Percentiles rank a stretch among this genome's conserved stretches.
phyloP scores from a whole-genome alignment of 2,113 vertebrate species.

The Rhinichthys klamathensis region DNA sequence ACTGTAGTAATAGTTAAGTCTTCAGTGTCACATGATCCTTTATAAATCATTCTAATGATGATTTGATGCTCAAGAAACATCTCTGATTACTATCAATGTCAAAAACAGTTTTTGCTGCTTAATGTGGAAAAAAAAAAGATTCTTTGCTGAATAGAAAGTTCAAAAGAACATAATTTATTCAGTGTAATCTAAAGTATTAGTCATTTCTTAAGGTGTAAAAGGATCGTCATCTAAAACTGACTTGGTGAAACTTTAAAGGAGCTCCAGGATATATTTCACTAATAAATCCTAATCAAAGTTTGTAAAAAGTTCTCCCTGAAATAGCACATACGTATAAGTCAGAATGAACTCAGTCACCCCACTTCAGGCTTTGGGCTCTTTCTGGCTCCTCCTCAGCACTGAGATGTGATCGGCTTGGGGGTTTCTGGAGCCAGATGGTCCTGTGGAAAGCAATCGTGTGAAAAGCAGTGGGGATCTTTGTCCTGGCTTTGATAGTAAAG shows the following conservation, averaged over 20 bases:
- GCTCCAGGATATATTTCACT: neutral
- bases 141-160: too few species aligned
- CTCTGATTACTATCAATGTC: too few species aligned
- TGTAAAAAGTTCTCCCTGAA: slow-evolving; percentile 18
- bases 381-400: slow-evolving; percentile 26
- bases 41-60: too few species aligned
- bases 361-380: slow-evolving; percentile 34
- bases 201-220: neutral
- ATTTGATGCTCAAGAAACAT: too few species aligned
- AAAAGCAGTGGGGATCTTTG: slow-evolving; percentile 53
- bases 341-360: slow-evolving; percentile 49
- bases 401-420: slow-evolving; percentile 38
- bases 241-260: neutral
- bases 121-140: too few species aligned
- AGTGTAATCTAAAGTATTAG: neutral
- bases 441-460: slow-evolving; percentile 46
- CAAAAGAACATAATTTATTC: too few species aligned
- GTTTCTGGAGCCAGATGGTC: slow-evolving; percentile 53
- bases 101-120: too few species aligned
- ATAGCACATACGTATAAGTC: neutral
- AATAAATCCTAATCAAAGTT: neutral
- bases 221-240: neutral
- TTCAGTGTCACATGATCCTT: too few species aligned
- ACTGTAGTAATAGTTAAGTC: too few species aligned
- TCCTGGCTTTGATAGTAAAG: slow-evolving; percentile 48